Percentiles rank a stretch among this genome's conserved stretches.
Evolutionary conservation across 2,113 vertebrate species (phyloP).

Genomic region (Sinocyclocheilus grahami): DNA sequence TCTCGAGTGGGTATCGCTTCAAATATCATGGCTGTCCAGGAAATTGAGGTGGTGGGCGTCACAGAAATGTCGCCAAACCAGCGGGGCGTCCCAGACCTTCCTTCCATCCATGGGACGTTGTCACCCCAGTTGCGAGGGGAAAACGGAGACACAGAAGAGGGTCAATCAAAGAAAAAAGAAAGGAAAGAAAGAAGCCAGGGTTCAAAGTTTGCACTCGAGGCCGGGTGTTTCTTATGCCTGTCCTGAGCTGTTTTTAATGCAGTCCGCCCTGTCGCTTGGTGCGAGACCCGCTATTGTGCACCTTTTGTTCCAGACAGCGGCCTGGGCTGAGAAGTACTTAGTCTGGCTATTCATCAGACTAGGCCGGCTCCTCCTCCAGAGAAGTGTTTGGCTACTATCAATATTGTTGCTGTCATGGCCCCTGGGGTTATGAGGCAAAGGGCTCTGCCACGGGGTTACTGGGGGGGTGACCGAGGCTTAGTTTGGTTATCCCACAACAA

Average conservation of each 20-base stretch:
- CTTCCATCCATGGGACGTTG: constrained; percentile 53
- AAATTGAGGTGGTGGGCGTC: constrained; percentile 28
- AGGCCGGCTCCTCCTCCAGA: constrained; percentile 43
- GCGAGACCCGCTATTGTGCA: constrained; percentile 48
- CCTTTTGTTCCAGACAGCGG: constrained; percentile 58
- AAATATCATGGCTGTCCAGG: constrained; percentile 1
- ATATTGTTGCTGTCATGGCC: constrained; percentile 67
- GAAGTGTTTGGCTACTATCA: constrained; percentile 65
- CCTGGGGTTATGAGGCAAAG: constrained; percentile 58
- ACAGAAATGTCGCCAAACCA: constrained; percentile 50
- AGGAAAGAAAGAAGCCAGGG: constrained; percentile 46
- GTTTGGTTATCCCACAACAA: constrained; percentile 62
- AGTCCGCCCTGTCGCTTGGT: constrained; percentile 51
- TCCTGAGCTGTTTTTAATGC: constrained; percentile 61
- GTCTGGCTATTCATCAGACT: constrained; percentile 56
- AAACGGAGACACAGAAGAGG: constrained; percentile 40
- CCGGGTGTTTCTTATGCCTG: constrained; percentile 48
- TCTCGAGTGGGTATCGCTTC: neutral
- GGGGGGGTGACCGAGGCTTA: constrained; percentile 46
- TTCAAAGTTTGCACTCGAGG: constrained; percentile 57
- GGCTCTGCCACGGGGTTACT: constrained; percentile 45
- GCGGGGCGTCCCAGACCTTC: constrained; percentile 56
- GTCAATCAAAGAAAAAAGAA: constrained; percentile 50
- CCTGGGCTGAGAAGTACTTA: constrained; percentile 60
- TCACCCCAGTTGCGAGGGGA: constrained; percentile 51